These are phyloP conservation scores for Rousettus madagascariensis DNA, from an alignment of 2,797 vertebrate species.

Conservation along the genomic window DNA sequence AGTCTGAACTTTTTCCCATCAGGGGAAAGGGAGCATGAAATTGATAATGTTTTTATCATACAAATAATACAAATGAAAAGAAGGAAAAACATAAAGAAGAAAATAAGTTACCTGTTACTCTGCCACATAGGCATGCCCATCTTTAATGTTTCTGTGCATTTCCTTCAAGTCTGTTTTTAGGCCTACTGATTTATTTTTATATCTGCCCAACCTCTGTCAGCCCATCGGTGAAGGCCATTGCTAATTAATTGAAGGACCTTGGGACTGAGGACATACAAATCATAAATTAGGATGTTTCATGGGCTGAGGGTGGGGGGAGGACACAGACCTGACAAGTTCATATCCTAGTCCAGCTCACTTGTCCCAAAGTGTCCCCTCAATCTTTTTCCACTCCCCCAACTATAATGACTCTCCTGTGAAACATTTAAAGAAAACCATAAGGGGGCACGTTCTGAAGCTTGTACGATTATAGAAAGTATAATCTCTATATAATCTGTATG, in stretches of 20 bases:
- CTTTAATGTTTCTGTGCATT: slow-evolving; percentile 6
- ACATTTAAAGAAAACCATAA: not conserved
- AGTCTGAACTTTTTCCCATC: not conserved
- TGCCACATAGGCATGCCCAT: not conserved
- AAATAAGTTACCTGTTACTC: not conserved
- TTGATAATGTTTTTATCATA: not conserved
- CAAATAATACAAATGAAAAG: slow-evolving; percentile 15
- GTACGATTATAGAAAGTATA: not conserved
- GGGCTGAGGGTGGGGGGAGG: not conserved
- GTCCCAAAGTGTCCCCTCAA: not conserved
- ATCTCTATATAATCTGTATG: not conserved
- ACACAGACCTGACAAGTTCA: not conserved
- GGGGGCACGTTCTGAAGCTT: not conserved
- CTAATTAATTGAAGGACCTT: slow-evolving; percentile 54
- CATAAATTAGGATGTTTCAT: not conserved
- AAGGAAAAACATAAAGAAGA: not conserved
- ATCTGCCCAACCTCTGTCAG: not conserved
- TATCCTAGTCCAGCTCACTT: not conserved
- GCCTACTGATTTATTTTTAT: slow-evolving; percentile 56
- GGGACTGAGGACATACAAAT: not conserved
- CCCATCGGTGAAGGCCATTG: not conserved
- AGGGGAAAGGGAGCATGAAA: not conserved
- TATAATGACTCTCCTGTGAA: not conserved
- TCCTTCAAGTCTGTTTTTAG: slow-evolving; percentile 33
- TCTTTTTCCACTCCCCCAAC: not conserved